These are phyloP conservation scores for Maconellicoccus hirsutus DNA, from an alignment of 1,140 invertebrate genomes.

Conservation along the genomic window DNA sequence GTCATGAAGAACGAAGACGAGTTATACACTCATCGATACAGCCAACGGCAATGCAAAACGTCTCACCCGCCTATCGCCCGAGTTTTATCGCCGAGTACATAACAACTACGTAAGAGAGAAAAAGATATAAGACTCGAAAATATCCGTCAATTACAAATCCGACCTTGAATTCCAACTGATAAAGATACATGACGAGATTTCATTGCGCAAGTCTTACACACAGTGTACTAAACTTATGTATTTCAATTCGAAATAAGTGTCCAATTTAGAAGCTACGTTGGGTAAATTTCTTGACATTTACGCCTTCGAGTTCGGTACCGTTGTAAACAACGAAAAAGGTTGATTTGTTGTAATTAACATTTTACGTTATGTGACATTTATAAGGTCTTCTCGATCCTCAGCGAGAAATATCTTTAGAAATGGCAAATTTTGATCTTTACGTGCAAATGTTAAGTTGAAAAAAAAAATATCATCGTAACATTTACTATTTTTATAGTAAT, in stretches of 20 bases:
- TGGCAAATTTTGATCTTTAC: neutral
- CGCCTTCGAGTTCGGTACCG: no score
- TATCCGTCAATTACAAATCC: constrained; percentile 1
- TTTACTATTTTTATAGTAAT: no score
- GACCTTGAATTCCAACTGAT: neutral
- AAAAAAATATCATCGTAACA: no score
- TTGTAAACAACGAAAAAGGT: no score
- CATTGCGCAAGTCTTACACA: neutral
- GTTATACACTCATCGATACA: neutral
- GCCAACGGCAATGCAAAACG: neutral
- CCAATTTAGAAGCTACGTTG: no score
- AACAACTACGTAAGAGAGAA: neutral
- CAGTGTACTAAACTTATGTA: no score
- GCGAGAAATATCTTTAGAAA: neutral
- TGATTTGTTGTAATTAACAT: neutral
- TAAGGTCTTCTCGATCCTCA: neutral
- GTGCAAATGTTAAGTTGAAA: neutral
- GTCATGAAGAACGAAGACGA: neutral
- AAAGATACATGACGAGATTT: neutral
- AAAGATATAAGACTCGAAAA: neutral
- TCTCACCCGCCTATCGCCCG: neutral
- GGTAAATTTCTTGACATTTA: no score
- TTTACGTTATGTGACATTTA: neutral
- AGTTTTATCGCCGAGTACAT: neutral
- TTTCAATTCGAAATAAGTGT: no score